Evolutionary conservation across 2,888 invertebrate genomes (phyloP), one percentile per base, ranked within the genome.

Genomic region (Megastigmus dorsalis): DNA sequence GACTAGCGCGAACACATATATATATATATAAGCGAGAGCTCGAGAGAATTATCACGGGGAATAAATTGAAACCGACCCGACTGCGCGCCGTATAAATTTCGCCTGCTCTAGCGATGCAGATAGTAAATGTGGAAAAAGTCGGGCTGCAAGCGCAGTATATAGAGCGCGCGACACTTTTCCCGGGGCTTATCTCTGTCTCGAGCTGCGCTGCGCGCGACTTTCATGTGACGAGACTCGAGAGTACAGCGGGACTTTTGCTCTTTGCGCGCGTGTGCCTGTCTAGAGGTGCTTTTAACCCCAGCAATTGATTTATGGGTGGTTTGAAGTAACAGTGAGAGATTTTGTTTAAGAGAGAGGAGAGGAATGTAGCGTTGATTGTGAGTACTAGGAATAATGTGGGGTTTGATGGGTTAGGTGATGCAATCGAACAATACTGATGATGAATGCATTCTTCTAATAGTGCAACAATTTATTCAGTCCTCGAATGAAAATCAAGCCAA

Each of bases 41-140:
- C n/a, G n/a, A n/a, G n/a, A 52, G 50, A 45, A 70, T 70, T 70
- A 70, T 54, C 55, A 7, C 26, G n/a, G 38, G 2, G 38, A 26
- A 71, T 71, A 71, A 55, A 63, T 63, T 55, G 63, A 71, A 71
- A 48, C 48, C 48, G 55, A 48, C 18, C 48, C 55, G 45, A 48
- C 63, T 43, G 50, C 62, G 26, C n/a, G n/a, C n/a, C n/a, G 26
- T 26, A 63, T 71, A 57, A 71, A 71, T 71, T 55, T 71, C 41
- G 30, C n/a, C n/a, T n/a, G n/a, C n/a, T n/a, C n/a, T n/a, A 63
- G 55, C 23, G 43, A 60, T 54, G 43, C 36, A 52, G 41, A 52
- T 54, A 57, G 36, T 18, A 13, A 23, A 9, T 5, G 15, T 5
- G 15, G 15, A 62, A 33, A 62, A 20, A 62, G 10, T 43, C 30